These are phyloP conservation scores for Pseudoips prasinana DNA, from an alignment of 2,888 invertebrate genomes.

Conservation along the genomic window DNA sequence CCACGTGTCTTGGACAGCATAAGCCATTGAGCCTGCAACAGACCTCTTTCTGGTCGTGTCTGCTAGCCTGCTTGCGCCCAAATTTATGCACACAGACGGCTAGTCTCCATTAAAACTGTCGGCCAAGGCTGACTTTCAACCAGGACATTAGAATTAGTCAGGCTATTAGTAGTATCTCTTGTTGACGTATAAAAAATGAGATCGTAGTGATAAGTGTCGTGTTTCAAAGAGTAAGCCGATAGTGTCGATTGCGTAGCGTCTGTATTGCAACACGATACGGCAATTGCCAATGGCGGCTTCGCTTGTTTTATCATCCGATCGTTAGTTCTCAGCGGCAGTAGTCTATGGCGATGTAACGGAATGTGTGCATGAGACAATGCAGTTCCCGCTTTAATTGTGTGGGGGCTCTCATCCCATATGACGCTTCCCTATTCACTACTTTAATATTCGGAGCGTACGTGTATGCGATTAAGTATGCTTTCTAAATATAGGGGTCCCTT, in stretches of 20 bases:
- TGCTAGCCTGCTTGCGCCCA: no score
- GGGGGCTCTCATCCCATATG: slow-evolving; percentile 72
- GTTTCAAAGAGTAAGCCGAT: slow-evolving; percentile 37
- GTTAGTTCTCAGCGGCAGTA: slow-evolving; percentile 29
- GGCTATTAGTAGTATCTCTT: slow-evolving; percentile 10
- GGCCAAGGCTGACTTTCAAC: no score
- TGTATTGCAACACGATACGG: slow-evolving; percentile 17
- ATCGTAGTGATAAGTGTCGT: slow-evolving; percentile 43
- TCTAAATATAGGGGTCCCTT: slow-evolving; percentile 72
- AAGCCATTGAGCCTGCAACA: no score
- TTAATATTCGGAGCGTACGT: slow-evolving; percentile 74
- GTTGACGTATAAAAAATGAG: slow-evolving; percentile 32
- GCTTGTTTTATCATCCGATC: slow-evolving; percentile 26
- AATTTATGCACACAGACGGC: no score
- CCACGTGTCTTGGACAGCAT: no score
- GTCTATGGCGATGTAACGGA: slow-evolving; percentile 49
- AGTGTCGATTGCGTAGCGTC: slow-evolving; percentile 33
- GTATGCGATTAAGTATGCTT: slow-evolving; percentile 76
- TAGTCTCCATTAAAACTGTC: no score
- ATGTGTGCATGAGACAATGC: slow-evolving; percentile 61
- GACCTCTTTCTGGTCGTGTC: no score
- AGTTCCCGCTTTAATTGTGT: slow-evolving; percentile 60
- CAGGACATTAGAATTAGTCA: background rate
- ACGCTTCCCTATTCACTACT: slow-evolving; percentile 72
- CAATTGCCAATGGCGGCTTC: slow-evolving; percentile 18